Evolutionary conservation across 37 sponge, comb jelly and placozoan genomes (phyloP), one percentile per base, ranked within the genome.

Genomic region (Theonella swinhoei): DNA sequence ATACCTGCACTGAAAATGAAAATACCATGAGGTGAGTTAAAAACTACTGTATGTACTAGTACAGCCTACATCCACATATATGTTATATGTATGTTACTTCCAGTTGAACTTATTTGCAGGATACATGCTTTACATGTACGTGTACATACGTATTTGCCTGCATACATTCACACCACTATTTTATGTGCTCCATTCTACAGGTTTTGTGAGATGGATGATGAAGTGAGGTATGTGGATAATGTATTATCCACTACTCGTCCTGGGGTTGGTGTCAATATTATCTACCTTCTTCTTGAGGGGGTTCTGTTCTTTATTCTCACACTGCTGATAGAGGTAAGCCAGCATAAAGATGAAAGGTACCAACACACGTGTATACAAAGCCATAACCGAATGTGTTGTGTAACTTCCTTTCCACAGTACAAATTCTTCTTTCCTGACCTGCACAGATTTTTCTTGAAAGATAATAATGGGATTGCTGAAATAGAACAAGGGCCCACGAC

Each of bases 271-370:
- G 68, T 80, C 42, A 63, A 61, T 54, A 25, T 85, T 37, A 9
- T 94, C 61, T 88, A 81, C 84, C 62, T 91, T 68, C 2, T 37
- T 4, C 4, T 88, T 9, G 89, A 85, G 34, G 97, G 97, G 40
- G 23, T 88, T 1, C 7, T 94, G 23, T 88, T 91, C 78, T 89
- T 94, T 38, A 19, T 58, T 5, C 74, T 96, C 36, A 84, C 90
- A 11, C 42, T 96, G 11, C 80, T 96, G 7, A 79, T 91, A 39
- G 95, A 96, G 88, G 84, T 86, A 31, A 47, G n/a, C n/a, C n/a
- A n/a, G n/a, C n/a, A n/a, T n/a, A n/a, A n/a, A n/a, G n/a, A n/a
- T n/a, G n/a, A n/a, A n/a, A n/a, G n/a, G n/a, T n/a, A n/a, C n/a
- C n/a, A n/a, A n/a, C n/a, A n/a, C n/a, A n/a, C n/a, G n/a, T n/a